These are phyloP conservation scores for Drosophila grimshawi DNA, from an alignment of 1,140 invertebrate genomes.

Conservation along the genomic window DNA sequence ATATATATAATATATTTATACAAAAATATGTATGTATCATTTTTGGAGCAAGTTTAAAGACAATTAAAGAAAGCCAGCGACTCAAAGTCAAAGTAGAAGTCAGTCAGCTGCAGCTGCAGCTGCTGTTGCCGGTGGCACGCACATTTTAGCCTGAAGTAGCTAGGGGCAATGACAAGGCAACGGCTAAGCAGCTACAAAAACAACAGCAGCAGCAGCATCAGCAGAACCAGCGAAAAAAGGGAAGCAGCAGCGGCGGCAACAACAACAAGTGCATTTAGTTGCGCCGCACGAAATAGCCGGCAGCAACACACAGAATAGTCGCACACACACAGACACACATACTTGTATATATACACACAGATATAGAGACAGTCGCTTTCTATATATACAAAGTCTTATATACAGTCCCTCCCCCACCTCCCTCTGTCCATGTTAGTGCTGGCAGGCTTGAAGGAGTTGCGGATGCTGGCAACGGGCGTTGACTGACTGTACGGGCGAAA, in stretches of 20 bases:
- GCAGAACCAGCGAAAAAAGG: conserved; percentile 25
- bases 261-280: conserved; percentile 80
- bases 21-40: not conserved
- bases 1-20: not conserved
- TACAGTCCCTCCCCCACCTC: conserved; percentile 35
- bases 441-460: conserved; percentile 70
- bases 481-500: conserved; percentile 63
- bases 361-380: conserved; percentile 17
- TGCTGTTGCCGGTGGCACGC: conserved; percentile 50
- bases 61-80: conserved; percentile 49
- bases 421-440: conserved; percentile 1
- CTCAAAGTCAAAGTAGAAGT: conserved; percentile 58
- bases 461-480: conserved; percentile 55
- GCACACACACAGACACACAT: conserved; percentile 25
- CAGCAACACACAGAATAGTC: conserved; percentile 40
- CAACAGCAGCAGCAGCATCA: conserved; percentile 32
- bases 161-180: conserved; percentile 65
- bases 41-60: conserved; percentile 34
- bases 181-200: conserved; percentile 61
- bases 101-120: conserved; percentile 43
- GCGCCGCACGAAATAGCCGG: conserved; percentile 64
- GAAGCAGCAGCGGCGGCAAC: conserved; percentile 40
- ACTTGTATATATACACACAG: not conserved
- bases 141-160: conserved; percentile 73
- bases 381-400: conserved; percentile 74